Percentiles rank a stretch among this genome's conserved stretches.
Evolutionary conservation across 2,888 invertebrate species (phyloP).

Genomic region (Polia nebulosa): DNA sequence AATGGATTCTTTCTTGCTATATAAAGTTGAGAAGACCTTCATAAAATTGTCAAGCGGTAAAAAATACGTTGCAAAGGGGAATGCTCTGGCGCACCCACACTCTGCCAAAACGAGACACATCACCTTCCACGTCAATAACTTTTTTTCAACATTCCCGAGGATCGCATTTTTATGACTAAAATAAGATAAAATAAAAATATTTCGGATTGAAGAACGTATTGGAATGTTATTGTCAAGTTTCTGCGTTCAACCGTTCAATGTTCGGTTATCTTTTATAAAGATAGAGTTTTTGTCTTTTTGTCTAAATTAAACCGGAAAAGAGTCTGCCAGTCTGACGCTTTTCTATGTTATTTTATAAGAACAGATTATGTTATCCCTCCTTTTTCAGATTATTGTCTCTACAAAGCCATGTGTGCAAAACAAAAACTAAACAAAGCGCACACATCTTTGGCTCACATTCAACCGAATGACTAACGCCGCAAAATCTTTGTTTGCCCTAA

Average conservation of each 20-base stretch:
- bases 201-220: constrained; percentile 23
- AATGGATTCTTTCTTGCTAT: neutral
- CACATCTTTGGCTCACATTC: constrained; percentile 29
- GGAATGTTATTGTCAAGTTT: constrained; percentile 5
- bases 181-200: constrained; percentile 39
- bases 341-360: neutral
- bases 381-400: neutral
- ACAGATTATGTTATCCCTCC: neutral
- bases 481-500: constrained; percentile 51
- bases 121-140: constrained; percentile 63
- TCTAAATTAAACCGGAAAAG: no score
- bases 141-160: constrained; percentile 55
- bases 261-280: neutral
- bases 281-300: no score
- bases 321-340: neutral
- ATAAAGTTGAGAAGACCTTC: neutral
- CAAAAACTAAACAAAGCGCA: constrained; percentile 19
- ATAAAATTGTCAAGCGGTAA: neutral
- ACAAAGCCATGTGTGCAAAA: neutral
- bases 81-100: constrained; percentile 63
- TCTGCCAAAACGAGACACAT: constrained; percentile 47
- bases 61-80: constrained; percentile 59
- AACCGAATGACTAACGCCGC: constrained; percentile 37
- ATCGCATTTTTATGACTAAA: constrained; percentile 52
- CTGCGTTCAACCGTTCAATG: no score